A percentile compares a stretch with the other conserved stretches of the same genome.
These are phyloP conservation scores for Corvus cornix DNA, from an alignment of 2,113 vertebrate genomes.

Conservation along the genomic window DNA sequence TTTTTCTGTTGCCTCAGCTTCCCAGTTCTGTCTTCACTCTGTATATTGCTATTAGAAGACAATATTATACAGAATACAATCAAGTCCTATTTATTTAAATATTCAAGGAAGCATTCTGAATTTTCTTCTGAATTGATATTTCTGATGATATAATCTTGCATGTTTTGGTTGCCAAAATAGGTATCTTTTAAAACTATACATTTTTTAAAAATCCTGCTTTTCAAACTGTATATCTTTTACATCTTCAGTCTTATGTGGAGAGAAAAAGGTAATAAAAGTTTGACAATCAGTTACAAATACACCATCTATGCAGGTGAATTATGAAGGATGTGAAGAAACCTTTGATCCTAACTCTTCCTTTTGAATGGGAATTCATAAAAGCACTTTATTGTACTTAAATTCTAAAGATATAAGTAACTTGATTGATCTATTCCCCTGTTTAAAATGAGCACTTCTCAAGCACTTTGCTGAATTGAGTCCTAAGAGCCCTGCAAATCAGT, in stretches of 20 bases:
- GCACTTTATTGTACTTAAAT: background rate
- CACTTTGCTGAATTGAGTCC: background rate
- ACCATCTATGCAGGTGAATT: background rate
- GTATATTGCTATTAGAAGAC: background rate
- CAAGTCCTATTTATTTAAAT: background rate
- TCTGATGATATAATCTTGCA: background rate
- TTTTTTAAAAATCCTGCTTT: fast-evolving
- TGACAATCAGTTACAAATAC: background rate
- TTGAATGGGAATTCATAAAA: background rate
- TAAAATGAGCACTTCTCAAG: background rate
- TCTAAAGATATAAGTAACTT: background rate
- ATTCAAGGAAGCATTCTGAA: background rate
- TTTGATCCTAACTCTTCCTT: background rate
- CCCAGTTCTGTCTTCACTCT: background rate
- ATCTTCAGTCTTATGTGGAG: background rate
- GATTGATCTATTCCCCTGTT: background rate
- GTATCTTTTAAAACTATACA: background rate
- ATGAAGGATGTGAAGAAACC: background rate
- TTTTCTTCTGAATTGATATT: background rate
- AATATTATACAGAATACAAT: background rate
- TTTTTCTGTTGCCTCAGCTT: background rate
- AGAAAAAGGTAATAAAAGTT: background rate
- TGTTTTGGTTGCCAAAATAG: background rate
- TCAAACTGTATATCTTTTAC: background rate
- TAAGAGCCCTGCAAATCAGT: background rate